Percentiles rank a stretch among this genome's conserved stretches.
phyloP scores from a whole-genome alignment of 2,797 vertebrate species.

The Eulemur mongoz region DNA sequence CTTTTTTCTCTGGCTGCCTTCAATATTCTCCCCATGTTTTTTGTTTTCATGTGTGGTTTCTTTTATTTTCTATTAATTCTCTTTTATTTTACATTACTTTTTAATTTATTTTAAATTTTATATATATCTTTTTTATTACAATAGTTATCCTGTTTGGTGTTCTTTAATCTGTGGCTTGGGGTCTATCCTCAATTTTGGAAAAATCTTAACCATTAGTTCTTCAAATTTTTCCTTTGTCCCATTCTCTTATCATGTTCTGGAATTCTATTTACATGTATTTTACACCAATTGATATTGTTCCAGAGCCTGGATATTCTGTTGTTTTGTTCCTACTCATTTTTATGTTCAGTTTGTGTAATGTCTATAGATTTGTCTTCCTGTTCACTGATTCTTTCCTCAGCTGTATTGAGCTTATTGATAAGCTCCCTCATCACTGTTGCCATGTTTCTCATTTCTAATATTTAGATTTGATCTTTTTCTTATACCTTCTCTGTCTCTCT shows the following conservation, averaged over 20 bases:
- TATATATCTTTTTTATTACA: not conserved
- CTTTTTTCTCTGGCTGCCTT: not conserved
- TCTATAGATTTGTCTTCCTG: not conserved
- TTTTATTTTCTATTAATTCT: not conserved
- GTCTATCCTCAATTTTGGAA: not conserved
- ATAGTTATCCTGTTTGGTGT: not conserved
- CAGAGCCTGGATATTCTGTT: not conserved
- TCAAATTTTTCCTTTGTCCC: not conserved
- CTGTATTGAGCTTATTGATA: not conserved
- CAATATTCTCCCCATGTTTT: not conserved
- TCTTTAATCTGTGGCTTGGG: not conserved
- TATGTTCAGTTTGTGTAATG: not conserved
- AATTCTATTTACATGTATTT: not conserved
- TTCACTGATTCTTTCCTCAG: not conserved
- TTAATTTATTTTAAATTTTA: not conserved
- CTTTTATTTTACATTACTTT: not conserved
- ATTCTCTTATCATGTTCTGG: not conserved
- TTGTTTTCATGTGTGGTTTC: not conserved
- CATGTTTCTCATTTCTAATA: not conserved
- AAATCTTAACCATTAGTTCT: not conserved
- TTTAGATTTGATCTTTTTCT: not conserved
- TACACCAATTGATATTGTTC: not conserved
- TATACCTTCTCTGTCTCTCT: not conserved
- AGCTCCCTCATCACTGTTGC: not conserved
- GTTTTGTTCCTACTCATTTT: not conserved